A percentile compares a stretch with the other conserved stretches of the same genome.
phyloP scores from a whole-genome alignment of 1,140 invertebrate genomes.

The Zaprionus capensis region DNA sequence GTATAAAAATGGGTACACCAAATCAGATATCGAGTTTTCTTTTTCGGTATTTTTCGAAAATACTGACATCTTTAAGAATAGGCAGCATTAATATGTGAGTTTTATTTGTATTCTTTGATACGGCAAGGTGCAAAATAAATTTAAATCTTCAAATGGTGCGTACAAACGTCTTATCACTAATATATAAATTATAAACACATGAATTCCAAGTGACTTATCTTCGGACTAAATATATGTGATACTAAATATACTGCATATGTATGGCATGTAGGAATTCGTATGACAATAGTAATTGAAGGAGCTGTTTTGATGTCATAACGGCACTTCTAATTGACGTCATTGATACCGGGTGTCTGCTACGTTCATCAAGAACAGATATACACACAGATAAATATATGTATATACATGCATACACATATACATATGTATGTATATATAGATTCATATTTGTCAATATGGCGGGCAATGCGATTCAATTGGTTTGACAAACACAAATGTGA shows the following conservation, averaged over 20 bases:
- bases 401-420: background rate
- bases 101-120: too few relatives aligned
- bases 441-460: slow-evolving; percentile 13
- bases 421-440: background rate
- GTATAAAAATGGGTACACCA: too few relatives aligned
- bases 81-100: too few relatives aligned
- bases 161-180: slow-evolving; percentile 55
- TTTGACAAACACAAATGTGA: background rate
- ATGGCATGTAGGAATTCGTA: slow-evolving; percentile 20
- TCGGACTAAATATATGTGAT: background rate
- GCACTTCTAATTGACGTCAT: slow-evolving; percentile 63
- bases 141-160: slow-evolving; percentile 48
- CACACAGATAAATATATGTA: background rate
- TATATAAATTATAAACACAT: slow-evolving; percentile 66
- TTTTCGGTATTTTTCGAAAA: too few relatives aligned
- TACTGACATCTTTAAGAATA: too few relatives aligned
- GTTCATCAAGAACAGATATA: background rate
- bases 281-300: slow-evolving; percentile 46
- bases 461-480: slow-evolving; percentile 1
- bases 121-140: slow-evolving; percentile 15
- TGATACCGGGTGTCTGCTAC: slow-evolving; percentile 28
- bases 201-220: slow-evolving; percentile 28
- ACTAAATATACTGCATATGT: background rate
- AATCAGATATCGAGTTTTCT: too few relatives aligned
- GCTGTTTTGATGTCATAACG: slow-evolving; percentile 65